phyloP scores from a whole-genome alignment of 2,888 invertebrate species.

The Parnassius orleans region DNA sequence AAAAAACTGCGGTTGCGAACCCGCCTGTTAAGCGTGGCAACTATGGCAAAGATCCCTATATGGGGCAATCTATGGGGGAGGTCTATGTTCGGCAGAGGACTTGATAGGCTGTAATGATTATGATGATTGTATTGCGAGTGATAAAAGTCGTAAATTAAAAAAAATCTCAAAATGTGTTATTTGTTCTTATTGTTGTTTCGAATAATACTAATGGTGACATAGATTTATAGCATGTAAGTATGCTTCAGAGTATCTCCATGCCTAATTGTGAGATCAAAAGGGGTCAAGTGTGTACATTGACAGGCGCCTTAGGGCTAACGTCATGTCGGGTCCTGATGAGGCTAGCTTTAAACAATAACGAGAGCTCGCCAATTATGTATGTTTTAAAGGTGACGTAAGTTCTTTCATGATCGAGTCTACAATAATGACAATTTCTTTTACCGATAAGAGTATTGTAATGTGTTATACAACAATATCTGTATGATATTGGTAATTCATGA shows the following conservation, averaged over 20 bases:
- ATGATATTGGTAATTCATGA: too few species aligned
- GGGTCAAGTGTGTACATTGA: constrained; percentile 80
- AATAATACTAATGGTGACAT: constrained; percentile 18
- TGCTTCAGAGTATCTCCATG: constrained; percentile 58
- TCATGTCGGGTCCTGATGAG: constrained; percentile 51
- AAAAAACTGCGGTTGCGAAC: too few species aligned
- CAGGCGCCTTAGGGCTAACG: constrained; percentile 75
- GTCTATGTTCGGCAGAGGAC: too few species aligned
- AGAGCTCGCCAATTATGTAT: constrained; percentile 35
- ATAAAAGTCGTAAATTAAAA: too few species aligned
- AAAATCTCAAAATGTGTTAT: too few species aligned
- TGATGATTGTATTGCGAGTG: neutral
- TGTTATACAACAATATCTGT: too few species aligned
- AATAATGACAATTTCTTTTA: neutral
- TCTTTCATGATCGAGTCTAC: neutral
- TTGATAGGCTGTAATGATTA: neutral
- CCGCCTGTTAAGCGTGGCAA: too few species aligned
- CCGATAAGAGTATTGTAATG: neutral
- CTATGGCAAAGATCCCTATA: too few species aligned
- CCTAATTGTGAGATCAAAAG: constrained; percentile 80
- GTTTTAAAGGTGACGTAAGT: constrained; percentile 31
- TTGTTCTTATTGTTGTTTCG: neutral
- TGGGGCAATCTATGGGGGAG: too few species aligned
- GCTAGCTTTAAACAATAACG: constrained; percentile 36
- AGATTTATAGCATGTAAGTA: constrained; percentile 23